Conservation (phyloP, 1,140 invertebrate genomes). For the Ceratina japonica region DNA sequence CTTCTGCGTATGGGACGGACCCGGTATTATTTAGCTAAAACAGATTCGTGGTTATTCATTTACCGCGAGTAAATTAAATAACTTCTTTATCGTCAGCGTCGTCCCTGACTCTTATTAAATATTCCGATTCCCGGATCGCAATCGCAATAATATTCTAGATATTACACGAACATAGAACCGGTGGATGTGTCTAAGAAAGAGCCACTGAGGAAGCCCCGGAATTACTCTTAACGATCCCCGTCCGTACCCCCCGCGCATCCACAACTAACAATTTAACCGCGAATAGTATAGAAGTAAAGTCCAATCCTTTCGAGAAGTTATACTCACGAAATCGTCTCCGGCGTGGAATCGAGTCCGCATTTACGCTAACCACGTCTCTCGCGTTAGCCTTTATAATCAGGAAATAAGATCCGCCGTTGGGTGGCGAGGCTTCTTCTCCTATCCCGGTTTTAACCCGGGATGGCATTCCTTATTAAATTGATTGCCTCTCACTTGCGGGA, state of each 20-base stretch:
- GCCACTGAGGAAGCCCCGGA: background rate
- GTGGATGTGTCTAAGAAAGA: background rate
- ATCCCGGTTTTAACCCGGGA: background rate
- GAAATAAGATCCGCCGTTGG: constrained; percentile 26
- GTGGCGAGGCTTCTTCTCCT: background rate
- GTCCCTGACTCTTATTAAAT: too few species aligned
- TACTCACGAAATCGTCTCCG: constrained; percentile 1
- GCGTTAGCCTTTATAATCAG: constrained; percentile 18
- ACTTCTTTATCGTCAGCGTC: background rate
- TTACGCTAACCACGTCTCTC: constrained; percentile 3
- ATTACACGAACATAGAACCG: background rate
- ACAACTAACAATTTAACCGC: constrained; percentile 10
- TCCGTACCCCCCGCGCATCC: background rate
- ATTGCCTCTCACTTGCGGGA: constrained; percentile 15
- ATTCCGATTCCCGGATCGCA: background rate
- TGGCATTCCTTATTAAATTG: constrained; percentile 30
- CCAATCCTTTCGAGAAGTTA: constrained; percentile 13
- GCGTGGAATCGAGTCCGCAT: background rate
- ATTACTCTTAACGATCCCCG: background rate
- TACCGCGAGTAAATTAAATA: too few species aligned
- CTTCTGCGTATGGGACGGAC: background rate
- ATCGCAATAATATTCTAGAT: background rate
- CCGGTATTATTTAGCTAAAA: constrained; percentile 28
- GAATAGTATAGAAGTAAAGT: constrained; percentile 26
- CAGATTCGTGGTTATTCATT: constrained; percentile 42